phyloP scores from a whole-genome alignment of 2,888 invertebrate genomes.

The Thelaira solivaga region DNA sequence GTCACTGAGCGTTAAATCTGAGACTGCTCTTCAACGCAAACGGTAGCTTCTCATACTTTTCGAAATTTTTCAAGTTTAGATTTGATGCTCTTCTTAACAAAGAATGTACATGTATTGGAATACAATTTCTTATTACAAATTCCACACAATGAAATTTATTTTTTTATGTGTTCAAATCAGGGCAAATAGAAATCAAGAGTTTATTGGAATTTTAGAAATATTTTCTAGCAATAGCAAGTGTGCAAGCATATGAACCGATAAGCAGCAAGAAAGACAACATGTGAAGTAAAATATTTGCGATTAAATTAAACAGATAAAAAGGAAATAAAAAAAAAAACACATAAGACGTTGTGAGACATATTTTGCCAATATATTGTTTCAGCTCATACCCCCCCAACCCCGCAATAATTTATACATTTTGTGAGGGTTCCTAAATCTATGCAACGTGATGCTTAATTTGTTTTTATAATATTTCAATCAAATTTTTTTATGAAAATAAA shows the following conservation, averaged over 20 bases:
- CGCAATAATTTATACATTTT: background rate
- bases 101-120: too few relatives aligned
- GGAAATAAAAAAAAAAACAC: background rate
- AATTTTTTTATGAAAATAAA: slow-evolving; percentile 16
- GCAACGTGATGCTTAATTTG: background rate
- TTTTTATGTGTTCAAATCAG: slow-evolving; percentile 15
- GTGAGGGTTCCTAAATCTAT: slow-evolving; percentile 13
- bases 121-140: background rate
- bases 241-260: slow-evolving; percentile 18
- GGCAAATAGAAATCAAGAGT: slow-evolving; percentile 33
- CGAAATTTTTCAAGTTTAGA: too few relatives aligned
- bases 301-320: background rate
- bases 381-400: background rate
- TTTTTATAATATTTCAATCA: slow-evolving; percentile 1
- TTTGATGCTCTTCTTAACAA: too few relatives aligned
- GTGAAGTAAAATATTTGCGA: slow-evolving; percentile 1
- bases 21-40: too few relatives aligned
- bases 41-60: too few relatives aligned
- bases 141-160: background rate
- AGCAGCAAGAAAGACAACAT: slow-evolving; percentile 1
- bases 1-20: too few relatives aligned
- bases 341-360: too few relatives aligned
- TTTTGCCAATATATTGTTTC: too few relatives aligned
- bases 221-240: background rate
- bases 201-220: slow-evolving; percentile 16